Evolutionary conservation across 2,888 invertebrate genomes (phyloP).

Genomic region (Zaprionus obscuricornis): DNA sequence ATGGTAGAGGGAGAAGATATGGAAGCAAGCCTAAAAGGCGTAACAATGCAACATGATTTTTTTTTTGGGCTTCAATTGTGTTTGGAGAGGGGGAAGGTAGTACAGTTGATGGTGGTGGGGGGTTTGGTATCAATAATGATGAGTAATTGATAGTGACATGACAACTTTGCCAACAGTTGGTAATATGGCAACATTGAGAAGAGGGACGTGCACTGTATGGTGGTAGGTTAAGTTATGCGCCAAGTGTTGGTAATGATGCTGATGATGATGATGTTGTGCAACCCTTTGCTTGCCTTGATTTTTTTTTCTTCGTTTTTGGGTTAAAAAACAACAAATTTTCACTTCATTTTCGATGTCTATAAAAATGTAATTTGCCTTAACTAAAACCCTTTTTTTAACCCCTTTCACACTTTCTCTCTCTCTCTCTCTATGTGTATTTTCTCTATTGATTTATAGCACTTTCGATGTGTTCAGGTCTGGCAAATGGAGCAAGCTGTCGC

Average conservation of each 20-base stretch:
- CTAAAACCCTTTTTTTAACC: slow-evolving; percentile 19
- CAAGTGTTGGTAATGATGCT: slow-evolving; percentile 76
- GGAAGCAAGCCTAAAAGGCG: not conserved
- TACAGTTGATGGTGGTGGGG: no score
- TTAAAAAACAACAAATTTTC: slow-evolving; percentile 57
- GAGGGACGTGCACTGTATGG: slow-evolving; percentile 6
- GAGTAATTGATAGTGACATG: slow-evolving; percentile 79
- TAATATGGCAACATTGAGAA: slow-evolving; percentile 39
- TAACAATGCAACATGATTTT: slow-evolving; percentile 13
- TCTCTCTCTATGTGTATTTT: not conserved
- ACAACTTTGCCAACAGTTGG: slow-evolving; percentile 42
- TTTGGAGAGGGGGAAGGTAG: slow-evolving; percentile 7
- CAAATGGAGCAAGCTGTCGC: slow-evolving; percentile 63
- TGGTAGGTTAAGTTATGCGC: slow-evolving; percentile 39
- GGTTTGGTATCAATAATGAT: slow-evolving; percentile 57
- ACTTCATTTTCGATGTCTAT: slow-evolving; percentile 64
- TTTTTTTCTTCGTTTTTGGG: slow-evolving; percentile 40
- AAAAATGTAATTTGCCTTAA: slow-evolving; percentile 76
- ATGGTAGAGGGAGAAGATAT: not conserved
- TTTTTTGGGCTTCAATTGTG: slow-evolving; percentile 26
- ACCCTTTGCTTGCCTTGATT: slow-evolving; percentile 22
- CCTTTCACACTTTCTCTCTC: slow-evolving; percentile 10
- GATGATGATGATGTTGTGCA: slow-evolving; percentile 66
- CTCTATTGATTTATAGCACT: slow-evolving; percentile 64
- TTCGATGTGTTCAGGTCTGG: slow-evolving; percentile 20